A percentile compares a stretch with the other conserved stretches of the same genome.
These are phyloP conservation scores for Acrossocheilus wenchowensis DNA, from an alignment of 2,797 vertebrate genomes.

Conservation along the genomic window DNA sequence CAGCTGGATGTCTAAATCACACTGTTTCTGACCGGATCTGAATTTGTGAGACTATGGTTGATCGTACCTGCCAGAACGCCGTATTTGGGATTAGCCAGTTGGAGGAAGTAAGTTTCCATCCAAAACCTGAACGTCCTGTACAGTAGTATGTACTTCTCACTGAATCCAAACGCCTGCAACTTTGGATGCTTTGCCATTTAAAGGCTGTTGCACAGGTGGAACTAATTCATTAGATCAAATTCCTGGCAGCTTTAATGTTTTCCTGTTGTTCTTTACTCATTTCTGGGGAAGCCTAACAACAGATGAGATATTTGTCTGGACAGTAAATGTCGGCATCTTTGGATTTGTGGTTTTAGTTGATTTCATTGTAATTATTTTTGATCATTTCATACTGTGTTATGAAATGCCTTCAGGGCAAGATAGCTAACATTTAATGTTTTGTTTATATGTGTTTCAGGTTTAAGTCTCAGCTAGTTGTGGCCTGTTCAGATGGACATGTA, in stretches of 20 bases:
- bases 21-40: neutral
- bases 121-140: neutral
- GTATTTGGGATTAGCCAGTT: neutral
- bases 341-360: neutral
- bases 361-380: neutral
- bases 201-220: neutral
- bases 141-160: neutral
- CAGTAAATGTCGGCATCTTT: neutral
- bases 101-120: neutral
- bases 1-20: neutral
- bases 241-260: neutral
- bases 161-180: neutral
- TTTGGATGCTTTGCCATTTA: neutral
- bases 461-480: neutral
- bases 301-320: neutral
- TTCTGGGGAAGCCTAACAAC: neutral
- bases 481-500: neutral
- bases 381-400: neutral
- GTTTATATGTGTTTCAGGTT: neutral
- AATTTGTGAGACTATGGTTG: neutral
- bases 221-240: constrained; percentile 5
- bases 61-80: neutral
- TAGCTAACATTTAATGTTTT: neutral
- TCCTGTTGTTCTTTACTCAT: neutral
- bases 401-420: neutral